A percentile compares a stretch with the other conserved stretches of the same genome.
phyloP scores from a whole-genome alignment of 64 coral and sea anemone species.

The Pachyseris speciosa region DNA sequence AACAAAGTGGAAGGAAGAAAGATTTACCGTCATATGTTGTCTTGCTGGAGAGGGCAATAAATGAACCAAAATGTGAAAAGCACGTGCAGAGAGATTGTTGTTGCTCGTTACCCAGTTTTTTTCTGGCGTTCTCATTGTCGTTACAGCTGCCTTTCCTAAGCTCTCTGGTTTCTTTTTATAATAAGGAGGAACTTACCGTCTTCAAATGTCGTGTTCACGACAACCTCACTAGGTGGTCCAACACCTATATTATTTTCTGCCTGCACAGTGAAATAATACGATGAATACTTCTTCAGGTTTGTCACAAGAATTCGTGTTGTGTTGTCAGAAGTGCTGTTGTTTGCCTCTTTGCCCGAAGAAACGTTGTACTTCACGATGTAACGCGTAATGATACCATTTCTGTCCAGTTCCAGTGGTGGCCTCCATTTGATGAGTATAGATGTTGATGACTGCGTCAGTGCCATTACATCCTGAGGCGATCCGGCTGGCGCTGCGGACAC shows the following conservation, averaged over 20 bases:
- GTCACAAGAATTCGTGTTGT: conserved; percentile 33
- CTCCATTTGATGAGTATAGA: conserved; percentile 69
- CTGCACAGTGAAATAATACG: conserved; percentile 74
- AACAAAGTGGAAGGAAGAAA: too few relatives aligned
- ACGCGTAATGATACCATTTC: conserved; percentile 70
- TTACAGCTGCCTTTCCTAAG: too few relatives aligned
- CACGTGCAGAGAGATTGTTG: too few relatives aligned
- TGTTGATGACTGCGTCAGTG: conserved; percentile 48
- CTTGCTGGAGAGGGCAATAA: too few relatives aligned
- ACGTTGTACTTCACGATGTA: conserved; percentile 64
- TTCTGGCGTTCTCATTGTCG: too few relatives aligned
- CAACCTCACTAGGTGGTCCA: conserved; percentile 52
- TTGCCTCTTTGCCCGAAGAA: background rate
- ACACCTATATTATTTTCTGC: conserved; percentile 59
- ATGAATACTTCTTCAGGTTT: conserved; percentile 55
- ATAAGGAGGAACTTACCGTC: conserved; percentile 57
- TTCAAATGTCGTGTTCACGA: conserved; percentile 60
- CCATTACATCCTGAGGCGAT: conserved; percentile 55
- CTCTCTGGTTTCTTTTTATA: background rate
- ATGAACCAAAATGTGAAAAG: too few relatives aligned
- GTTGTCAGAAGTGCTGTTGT: conserved; percentile 59
- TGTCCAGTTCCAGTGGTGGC: conserved; percentile 28
- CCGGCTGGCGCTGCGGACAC: conserved; percentile 56
- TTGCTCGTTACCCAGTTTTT: too few relatives aligned
- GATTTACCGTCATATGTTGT: too few relatives aligned